A percentile compares a stretch with the other conserved stretches of the same genome.
These are phyloP conservation scores for Palloptera scutellata DNA, from an alignment of 2,888 invertebrate genomes.

Conservation along the genomic window DNA sequence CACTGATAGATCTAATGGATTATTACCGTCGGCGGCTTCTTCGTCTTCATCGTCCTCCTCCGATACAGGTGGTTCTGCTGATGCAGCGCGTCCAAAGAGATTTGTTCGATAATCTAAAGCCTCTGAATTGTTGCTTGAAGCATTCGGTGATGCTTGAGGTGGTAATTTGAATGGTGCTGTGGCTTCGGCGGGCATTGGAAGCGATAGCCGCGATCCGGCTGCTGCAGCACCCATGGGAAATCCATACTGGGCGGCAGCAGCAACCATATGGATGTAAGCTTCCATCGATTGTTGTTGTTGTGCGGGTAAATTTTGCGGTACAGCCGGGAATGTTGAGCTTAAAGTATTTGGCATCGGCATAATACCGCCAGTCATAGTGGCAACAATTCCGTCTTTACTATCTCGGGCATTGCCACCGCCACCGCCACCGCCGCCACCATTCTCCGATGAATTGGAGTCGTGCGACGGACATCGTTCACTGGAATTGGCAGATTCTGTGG, in stretches of 20 bases:
- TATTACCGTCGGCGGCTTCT: conserved; percentile 65
- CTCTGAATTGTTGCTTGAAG: conserved; percentile 69
- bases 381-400: conserved; percentile 29
- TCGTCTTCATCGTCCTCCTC: conserved; percentile 69
- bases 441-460: conserved; percentile 78
- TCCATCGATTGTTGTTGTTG: conserved; percentile 81
- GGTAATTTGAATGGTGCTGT: conserved; percentile 66
- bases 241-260: conserved; percentile 78
- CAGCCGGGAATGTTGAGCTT: conserved; percentile 56
- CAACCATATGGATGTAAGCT: conserved; percentile 78
- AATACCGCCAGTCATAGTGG: conserved; percentile 35
- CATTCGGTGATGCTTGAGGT: conserved; percentile 62
- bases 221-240: conserved; percentile 70
- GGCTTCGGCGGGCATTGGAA: conserved; percentile 75
- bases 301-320: conserved; percentile 67
- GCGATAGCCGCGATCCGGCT: conserved; percentile 59
- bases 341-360: conserved; percentile 39
- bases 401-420: conserved; percentile 50
- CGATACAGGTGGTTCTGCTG: conserved; percentile 65
- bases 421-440: conserved; percentile 62
- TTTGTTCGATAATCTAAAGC: conserved; percentile 87
- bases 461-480: conserved; percentile 81
- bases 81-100: conserved; percentile 67
- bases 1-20: conserved; percentile 83
- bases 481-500: conserved; percentile 61